Evolutionary conservation across 2,113 vertebrate species (phyloP).

Genomic region (Phyllostomus hastatus): DNA sequence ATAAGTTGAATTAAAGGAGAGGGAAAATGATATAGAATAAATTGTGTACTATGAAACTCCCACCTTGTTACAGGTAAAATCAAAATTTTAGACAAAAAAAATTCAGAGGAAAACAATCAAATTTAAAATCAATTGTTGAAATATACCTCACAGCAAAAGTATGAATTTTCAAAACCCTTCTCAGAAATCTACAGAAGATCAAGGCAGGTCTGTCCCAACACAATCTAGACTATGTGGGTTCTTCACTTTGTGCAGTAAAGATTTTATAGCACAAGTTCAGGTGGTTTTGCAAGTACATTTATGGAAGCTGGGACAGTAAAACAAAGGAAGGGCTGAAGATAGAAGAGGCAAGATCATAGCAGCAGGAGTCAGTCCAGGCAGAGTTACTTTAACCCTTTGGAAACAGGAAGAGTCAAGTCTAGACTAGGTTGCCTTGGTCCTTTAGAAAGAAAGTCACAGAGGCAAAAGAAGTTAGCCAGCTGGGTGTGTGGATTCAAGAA

Average conservation of each 20-base stretch:
- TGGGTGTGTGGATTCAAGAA: not conserved
- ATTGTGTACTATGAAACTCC: not conserved
- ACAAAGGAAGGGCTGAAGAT: not conserved
- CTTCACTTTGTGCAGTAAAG: not conserved
- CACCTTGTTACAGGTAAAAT: not conserved
- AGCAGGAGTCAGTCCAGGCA: not conserved
- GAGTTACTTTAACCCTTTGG: not conserved
- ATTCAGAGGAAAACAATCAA: not conserved
- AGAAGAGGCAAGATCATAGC: not conserved
- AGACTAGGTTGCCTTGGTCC: not conserved
- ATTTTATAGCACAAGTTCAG: not conserved
- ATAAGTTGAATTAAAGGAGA: not conserved
- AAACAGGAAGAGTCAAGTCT: not conserved
- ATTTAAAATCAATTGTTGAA: not conserved
- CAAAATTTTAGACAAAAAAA: not conserved
- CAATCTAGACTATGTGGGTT: not conserved
- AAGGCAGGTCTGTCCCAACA: not conserved
- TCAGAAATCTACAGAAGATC: not conserved
- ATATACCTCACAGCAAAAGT: not conserved
- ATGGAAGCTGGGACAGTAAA: not conserved
- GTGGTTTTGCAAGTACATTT: not conserved
- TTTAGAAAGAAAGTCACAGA: not conserved
- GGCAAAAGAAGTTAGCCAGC: not conserved
- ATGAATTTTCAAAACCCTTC: not conserved
- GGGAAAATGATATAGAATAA: not conserved